Evolutionary conservation across 2,797 vertebrate genomes (phyloP).

Genomic region (Eurystomus glaucurus): DNA sequence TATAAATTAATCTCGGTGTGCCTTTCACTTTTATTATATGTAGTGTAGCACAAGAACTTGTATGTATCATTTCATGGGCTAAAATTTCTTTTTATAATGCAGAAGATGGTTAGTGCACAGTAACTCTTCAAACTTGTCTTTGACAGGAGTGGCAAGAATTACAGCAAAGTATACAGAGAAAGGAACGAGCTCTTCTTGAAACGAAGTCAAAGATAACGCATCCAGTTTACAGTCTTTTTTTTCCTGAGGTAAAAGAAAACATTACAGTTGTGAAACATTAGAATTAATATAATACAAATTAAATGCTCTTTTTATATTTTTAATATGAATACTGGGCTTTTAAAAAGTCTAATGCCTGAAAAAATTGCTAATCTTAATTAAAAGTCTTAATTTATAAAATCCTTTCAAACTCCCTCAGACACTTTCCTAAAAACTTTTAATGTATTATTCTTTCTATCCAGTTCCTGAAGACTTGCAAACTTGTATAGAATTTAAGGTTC

Average conservation of each 20-base stretch:
- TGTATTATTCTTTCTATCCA: background rate
- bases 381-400: background rate
- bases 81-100: background rate
- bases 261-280: background rate
- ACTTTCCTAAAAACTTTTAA: background rate
- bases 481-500: background rate
- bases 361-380: background rate
- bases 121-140: conserved; percentile 41
- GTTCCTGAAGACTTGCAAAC: background rate
- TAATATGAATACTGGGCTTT: background rate
- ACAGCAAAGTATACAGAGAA: conserved; percentile 97
- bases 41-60: background rate
- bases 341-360: background rate
- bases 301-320: background rate
- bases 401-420: background rate
- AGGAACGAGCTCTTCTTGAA: conserved; percentile 95
- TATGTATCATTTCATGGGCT: background rate
- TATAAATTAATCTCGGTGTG: background rate
- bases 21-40: background rate
- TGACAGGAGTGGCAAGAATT: conserved; percentile 97
- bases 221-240: conserved; percentile 95
- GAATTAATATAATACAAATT: background rate
- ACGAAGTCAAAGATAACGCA: conserved; percentile 99
- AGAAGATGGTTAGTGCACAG: background rate
- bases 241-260: conserved; percentile 88